Base-by-base conservation (phyloP, 2,888 invertebrate species). In the Cheiracanthium punctorium region DNA sequence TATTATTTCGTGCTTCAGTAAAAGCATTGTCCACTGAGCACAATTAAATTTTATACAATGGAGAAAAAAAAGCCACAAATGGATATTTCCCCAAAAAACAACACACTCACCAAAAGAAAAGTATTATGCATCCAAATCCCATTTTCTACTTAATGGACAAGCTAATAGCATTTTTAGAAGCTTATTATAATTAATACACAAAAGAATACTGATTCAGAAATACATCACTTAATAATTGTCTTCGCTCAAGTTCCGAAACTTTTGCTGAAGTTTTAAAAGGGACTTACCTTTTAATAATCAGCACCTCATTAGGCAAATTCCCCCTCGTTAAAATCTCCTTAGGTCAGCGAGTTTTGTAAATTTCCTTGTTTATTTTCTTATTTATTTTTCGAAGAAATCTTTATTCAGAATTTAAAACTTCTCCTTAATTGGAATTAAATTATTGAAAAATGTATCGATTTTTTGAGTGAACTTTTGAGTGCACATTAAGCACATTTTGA, bases 281-380 rank as follows among this genome's bases (percentile, higher is more conserved):
- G 20, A 58, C 48, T 24, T 24, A 24, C 58, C 24, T 58, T 58
- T 58, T 58, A 58, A 58, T 58, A 58, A 58, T 58, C 58, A 58
- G 58, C 58, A 58, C 20, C 58, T 58, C 58, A 58, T 58, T 58
- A 58, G 58, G 24, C 24, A 58, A 58, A 58, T 24, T 20, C 5
- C 24, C 5, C 58, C 58, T 24, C 58, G 58, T 58, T 58, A 58
- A 58, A 58, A 7, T 24, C 24, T 58, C 58, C 12, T 24, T 24
- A 58, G 24, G 17, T 58, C 58, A 58, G 58, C 58, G 24, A 24
- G 17, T 58, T 24, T 58, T 24, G 58, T 7, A 24, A 17, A 4
- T 58, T 58, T 58, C 24, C 58, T 58, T 58, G n/a, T n/a, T n/a
- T n/a, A 48, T 48, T 48, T 48, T 5, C 12, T 48, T 48, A 48